Evolutionary conservation across 2,888 invertebrate genomes (phyloP).

Genomic region (Cataglyphis livida): DNA sequence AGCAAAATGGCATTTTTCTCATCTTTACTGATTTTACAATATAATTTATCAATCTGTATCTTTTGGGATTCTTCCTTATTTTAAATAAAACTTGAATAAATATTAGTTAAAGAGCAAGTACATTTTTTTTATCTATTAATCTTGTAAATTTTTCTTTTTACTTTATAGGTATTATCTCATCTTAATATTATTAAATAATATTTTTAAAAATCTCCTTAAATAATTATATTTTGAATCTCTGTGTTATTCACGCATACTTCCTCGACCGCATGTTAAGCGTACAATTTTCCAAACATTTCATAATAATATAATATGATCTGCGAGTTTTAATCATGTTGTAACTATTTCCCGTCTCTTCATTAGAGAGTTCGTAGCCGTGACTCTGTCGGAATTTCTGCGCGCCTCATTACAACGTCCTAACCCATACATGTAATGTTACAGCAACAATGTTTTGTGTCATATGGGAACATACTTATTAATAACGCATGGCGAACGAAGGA

Average conservation of each 20-base stretch:
- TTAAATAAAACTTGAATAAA: neutral
- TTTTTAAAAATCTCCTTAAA: too few species aligned
- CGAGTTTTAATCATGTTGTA: neutral
- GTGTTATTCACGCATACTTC: neutral
- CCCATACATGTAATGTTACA: too few species aligned
- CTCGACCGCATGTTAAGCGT: neutral
- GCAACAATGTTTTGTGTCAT: too few species aligned
- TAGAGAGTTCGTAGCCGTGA: neutral
- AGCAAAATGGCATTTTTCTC: neutral
- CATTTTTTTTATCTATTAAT: neutral
- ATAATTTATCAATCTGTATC: neutral
- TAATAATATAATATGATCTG: neutral
- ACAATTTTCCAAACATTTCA: neutral
- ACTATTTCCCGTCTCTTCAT: neutral
- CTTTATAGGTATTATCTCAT: neutral
- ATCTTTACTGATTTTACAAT: neutral
- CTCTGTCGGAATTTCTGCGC: slow-evolving; percentile 17
- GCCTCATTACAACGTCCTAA: slow-evolving; percentile 5
- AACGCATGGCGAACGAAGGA: slow-evolving; percentile 38
- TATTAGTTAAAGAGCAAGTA: neutral
- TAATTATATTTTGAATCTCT: too few species aligned
- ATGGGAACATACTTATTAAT: slow-evolving; percentile 33
- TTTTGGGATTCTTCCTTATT: neutral
- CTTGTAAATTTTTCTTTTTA: neutral
- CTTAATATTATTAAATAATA: neutral